These are phyloP conservation scores for Phalera bucephala DNA, from an alignment of 2,888 invertebrate genomes.

Conservation along the genomic window DNA sequence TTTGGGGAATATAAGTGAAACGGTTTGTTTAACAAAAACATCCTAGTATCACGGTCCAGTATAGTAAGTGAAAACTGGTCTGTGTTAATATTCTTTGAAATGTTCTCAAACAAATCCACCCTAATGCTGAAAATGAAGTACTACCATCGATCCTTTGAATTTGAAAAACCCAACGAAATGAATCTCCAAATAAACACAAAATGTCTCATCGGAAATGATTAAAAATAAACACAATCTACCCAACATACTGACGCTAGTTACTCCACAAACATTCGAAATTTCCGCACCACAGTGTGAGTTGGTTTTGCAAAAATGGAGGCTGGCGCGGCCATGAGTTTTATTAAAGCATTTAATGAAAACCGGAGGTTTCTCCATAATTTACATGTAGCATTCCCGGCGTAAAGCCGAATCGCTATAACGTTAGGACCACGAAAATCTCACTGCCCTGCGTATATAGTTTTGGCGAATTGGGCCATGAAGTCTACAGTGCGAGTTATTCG, in stretches of 20 bases:
- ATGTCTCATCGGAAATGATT: no score
- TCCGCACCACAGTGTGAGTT: conserved; percentile 11
- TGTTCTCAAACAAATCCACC: no score
- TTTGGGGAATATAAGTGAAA: no score
- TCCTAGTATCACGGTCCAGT: no score
- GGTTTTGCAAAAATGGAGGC: conserved; percentile 15
- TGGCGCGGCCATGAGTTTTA: conserved; percentile 37
- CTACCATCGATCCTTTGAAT: no score
- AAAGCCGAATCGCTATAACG: conserved; percentile 23
- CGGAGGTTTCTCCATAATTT: conserved; percentile 51
- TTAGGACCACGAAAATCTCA: conserved; percentile 8
- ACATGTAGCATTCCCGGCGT: conserved; percentile 36
- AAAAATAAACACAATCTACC: no score
- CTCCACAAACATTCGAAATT: conserved; percentile 21
- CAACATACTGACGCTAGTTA: conserved; percentile 11
- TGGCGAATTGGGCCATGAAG: conserved; percentile 1
- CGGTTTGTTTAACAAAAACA: no score
- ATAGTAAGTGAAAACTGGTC: no score
- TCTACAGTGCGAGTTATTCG: neutral
- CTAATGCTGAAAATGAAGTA: no score
- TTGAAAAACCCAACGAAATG: no score
- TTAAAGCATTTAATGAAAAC: conserved; percentile 63
- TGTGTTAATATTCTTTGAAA: no score
- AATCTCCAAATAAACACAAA: no score
- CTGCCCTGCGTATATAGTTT: neutral